phyloP scores from a whole-genome alignment of 2,888 invertebrate genomes.

The Poecilus cupreus region DNA sequence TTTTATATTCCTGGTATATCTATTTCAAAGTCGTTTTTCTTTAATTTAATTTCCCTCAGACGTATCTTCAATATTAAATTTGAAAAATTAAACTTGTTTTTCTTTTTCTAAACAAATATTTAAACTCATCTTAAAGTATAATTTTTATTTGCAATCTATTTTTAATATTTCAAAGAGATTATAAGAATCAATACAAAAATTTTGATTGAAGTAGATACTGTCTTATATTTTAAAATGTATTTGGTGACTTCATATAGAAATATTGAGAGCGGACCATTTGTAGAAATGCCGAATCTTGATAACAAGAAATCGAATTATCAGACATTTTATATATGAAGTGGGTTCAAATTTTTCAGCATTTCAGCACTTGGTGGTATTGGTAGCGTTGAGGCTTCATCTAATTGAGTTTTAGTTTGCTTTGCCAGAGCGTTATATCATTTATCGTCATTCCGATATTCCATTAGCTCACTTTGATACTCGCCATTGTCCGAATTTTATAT shows the following conservation, averaged over 20 bases:
- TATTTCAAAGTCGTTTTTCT: too few species aligned
- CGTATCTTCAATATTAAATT: too few species aligned
- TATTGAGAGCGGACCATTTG: neutral
- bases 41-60: too few species aligned
- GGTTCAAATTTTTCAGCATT: conserved; percentile 37
- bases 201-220: neutral
- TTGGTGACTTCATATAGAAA: neutral
- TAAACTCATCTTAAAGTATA: neutral
- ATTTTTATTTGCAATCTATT: neutral
- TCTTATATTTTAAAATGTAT: neutral
- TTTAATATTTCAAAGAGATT: neutral
- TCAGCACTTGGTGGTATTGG: neutral
- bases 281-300: neutral
- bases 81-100: neutral
- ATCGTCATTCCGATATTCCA: conserved; percentile 5
- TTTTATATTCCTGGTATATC: too few species aligned
- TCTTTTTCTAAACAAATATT: conserved; percentile 1
- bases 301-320: conserved; percentile 24
- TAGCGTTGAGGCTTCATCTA: neutral
- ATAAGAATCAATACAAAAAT: neutral
- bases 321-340: conserved; percentile 12
- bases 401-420: conserved; percentile 41
- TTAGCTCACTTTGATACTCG: conserved; percentile 30
- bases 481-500: neutral
- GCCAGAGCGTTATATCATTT: conserved; percentile 34